Evolutionary conservation across 2,888 invertebrate genomes (phyloP).

Genomic region (Chrysotoxum bicinctum): DNA sequence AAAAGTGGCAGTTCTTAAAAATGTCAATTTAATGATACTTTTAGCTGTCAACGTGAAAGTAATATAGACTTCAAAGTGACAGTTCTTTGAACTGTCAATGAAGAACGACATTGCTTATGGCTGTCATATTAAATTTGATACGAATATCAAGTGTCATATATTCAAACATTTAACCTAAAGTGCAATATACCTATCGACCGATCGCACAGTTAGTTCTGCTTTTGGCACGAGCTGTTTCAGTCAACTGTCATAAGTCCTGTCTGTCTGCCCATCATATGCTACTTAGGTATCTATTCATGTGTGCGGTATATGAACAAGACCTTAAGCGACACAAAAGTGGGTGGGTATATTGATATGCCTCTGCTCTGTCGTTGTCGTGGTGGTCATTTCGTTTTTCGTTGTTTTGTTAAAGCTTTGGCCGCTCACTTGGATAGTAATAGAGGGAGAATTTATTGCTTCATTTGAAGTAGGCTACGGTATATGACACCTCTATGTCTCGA

Average conservation of each 20-base stretch:
- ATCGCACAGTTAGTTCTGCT: conserved; percentile 16
- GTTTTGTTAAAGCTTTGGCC: background rate
- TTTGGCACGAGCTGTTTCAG: conserved; percentile 63
- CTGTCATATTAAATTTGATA: conserved; percentile 1
- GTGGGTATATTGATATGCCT: conserved; percentile 33
- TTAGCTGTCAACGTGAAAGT: background rate
- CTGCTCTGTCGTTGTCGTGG: conserved; percentile 2
- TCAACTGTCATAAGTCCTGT: conserved; percentile 44
- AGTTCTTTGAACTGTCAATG: conserved; percentile 34
- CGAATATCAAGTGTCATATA: conserved; percentile 13
- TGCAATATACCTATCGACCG: conserved; percentile 17
- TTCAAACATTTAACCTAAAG: conserved; percentile 22
- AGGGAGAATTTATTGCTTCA: conserved; percentile 58
- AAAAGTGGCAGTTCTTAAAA: conserved; percentile 1
- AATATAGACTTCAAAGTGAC: background rate
- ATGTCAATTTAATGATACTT: background rate
- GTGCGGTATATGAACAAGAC: conserved; percentile 36
- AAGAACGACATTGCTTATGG: background rate
- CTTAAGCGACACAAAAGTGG: conserved; percentile 49
- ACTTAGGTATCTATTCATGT: conserved; percentile 23
- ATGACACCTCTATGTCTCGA: conserved; percentile 34
- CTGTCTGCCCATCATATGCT: conserved; percentile 57
- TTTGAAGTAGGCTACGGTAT: conserved; percentile 38
- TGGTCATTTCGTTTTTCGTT: conserved; percentile 35
- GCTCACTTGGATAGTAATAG: background rate